These are phyloP conservation scores for Pristis pectinata DNA, from an alignment of 2,797 vertebrate genomes.

Conservation along the genomic window DNA sequence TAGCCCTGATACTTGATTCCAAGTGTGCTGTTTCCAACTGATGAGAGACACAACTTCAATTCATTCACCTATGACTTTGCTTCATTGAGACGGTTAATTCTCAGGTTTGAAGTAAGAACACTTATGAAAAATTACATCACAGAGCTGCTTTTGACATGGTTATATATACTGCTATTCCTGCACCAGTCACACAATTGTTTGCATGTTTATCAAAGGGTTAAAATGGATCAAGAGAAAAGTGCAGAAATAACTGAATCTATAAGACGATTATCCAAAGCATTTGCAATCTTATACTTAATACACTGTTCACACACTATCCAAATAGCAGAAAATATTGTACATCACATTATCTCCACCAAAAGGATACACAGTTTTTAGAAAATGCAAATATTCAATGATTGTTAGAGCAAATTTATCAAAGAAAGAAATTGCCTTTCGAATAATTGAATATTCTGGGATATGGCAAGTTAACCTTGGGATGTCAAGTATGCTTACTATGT, in stretches of 20 bases:
- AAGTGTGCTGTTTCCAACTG: background rate
- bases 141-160: background rate
- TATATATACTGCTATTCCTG: background rate
- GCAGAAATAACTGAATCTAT: background rate
- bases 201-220: background rate
- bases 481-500: background rate
- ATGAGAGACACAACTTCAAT: background rate
- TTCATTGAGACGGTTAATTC: background rate
- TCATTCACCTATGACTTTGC: background rate
- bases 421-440: background rate
- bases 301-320: background rate
- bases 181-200: background rate
- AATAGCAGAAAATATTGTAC: background rate
- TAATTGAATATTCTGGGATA: background rate
- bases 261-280: background rate
- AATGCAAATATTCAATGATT: background rate
- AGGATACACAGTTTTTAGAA: background rate
- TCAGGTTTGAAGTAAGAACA: background rate
- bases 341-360: background rate
- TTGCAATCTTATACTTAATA: background rate
- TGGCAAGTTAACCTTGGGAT: background rate
- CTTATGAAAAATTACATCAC: background rate
- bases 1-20: background rate
- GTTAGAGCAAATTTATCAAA: background rate
- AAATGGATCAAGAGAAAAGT: background rate